Evolutionary conservation across 2,797 vertebrate species (phyloP), one percentile per base, ranked within the genome.

Genomic region (Varecia variegata): DNA sequence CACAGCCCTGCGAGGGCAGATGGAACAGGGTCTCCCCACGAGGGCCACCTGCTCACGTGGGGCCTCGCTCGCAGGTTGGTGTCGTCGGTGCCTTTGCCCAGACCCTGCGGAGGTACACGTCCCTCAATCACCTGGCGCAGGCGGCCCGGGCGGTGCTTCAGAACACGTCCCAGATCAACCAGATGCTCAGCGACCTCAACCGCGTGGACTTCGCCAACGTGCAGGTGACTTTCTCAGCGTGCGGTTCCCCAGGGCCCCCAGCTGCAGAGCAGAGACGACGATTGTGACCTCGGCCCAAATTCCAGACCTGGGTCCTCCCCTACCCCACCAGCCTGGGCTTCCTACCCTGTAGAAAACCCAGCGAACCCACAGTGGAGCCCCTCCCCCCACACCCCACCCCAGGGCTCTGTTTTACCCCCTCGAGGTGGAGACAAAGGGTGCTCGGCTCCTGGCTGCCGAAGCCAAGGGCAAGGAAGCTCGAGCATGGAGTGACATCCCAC

Each of bases 121-220:
- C 99, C 17, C 99, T 99, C 25, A 99, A 99, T 98, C 99, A 99
- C 97, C 98, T 99, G 98, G 99, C 99, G 0, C 99, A 99, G 98
- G 99, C 99, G 0, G 99, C 99, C 0, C 99, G 99, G 0, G 99
- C 99, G 0, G 99, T 99, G 95, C 99, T 99, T 17, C 99, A 99
- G 98, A 99, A 99, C 98, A 99, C 99, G 1, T 99, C 99, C 14
- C 99, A 99, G 98, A 99, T 99, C 97, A 99, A 99, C 99, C 99
- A 99, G 99, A 99, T 99, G 99, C 99, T 99, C 92, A 99, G 99
- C 0, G 99, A 99, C 98, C 99, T 99, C 98, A 99, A 99, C 98
- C 98, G 99, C 0, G 99, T 99, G 20, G 99, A 99, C 98, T 99
- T 99, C 0, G 99, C 99, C 79, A 99, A 99, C 0, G 99, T 99